Evolutionary conservation across 2,113 vertebrate genomes (phyloP).

Genomic region (Macrotus californicus): DNA sequence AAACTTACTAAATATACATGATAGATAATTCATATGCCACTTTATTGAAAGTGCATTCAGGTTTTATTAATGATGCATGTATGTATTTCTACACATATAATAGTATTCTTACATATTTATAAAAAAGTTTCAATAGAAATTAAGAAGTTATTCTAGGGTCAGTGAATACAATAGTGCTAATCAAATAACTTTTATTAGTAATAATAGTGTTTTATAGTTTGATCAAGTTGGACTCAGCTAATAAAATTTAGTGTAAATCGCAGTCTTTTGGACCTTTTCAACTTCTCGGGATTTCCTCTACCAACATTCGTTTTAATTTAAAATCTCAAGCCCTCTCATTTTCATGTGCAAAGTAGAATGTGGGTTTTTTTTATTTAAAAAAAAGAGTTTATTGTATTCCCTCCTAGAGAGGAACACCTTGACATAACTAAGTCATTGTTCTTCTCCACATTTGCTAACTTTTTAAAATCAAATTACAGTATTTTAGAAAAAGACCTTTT

Average conservation of each 20-base stretch:
- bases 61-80: not conserved
- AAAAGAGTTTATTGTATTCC: not conserved
- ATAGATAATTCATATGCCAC: not conserved
- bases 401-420: not conserved
- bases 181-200: slow-evolving; percentile 42
- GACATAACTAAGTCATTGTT: not conserved
- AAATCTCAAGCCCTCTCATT: not conserved
- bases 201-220: not conserved
- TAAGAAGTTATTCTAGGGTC: slow-evolving; percentile 35
- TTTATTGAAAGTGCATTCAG: not conserved
- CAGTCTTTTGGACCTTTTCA: not conserved
- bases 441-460: not conserved
- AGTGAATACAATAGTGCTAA: not conserved
- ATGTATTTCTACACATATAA: not conserved
- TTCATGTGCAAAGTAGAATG: not conserved
- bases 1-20: not conserved
- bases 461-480: not conserved
- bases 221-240: slow-evolving; percentile 42
- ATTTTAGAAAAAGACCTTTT: not conserved
- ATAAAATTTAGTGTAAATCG: slow-evolving; percentile 52
- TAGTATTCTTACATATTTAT: slow-evolving; percentile 25
- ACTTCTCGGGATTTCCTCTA: not conserved
- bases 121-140: slow-evolving; percentile 20
- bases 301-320: not conserved
- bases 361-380: not conserved